Base-by-base conservation (phyloP, 2,888 invertebrate genomes). In the Agriopis leucophaearia region DNA sequence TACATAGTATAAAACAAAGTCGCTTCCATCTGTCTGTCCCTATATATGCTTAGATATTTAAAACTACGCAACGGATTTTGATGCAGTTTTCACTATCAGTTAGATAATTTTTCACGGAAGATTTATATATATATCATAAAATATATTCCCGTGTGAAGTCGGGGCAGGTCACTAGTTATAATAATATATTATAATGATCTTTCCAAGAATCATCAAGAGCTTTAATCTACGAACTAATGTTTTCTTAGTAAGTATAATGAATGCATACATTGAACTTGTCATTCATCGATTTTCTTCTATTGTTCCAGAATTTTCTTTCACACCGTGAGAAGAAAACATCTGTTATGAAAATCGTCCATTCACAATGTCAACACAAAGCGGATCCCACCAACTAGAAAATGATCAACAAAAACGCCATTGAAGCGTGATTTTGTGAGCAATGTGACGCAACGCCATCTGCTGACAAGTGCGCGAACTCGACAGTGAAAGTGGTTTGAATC, bases 381-480 rank as follows among this genome's bases (percentile, higher is more conserved):
- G 73, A 71, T 87, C 84, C 72, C 84, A 85, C 82, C 79, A 77
- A 84, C 71, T 89, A 90, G 89, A 89, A 88, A 90, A 84, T 74
- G 70, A 67, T 67, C 42, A 54, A 76, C 76, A 85, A 86, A 84
- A 86, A 85, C 71, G 69, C 52, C 51, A 79, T 79, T 78, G 75
- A 76, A 71, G 56, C 57, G 51, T 45, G 40, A 57, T 8, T 42
- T 8, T 60, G 69, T 63, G 57, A 72, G 87, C 80, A 72, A 91
- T 91, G 91, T 91, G 88, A 91, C 83, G 81, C 75, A 89, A 87
- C 88, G 89, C 86, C 90, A 90, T 89, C 90, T 89, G 84, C 77
- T 73, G 84, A 78, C 76, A 68, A 78, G 72, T 68, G 71, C 71
- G 74, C 70, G 84, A 85, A 87, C 85, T 85, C 68, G 42, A 75